Base-by-base conservation (phyloP, 1,140 invertebrate species). In the Centruroides sculpturatus region DNA sequence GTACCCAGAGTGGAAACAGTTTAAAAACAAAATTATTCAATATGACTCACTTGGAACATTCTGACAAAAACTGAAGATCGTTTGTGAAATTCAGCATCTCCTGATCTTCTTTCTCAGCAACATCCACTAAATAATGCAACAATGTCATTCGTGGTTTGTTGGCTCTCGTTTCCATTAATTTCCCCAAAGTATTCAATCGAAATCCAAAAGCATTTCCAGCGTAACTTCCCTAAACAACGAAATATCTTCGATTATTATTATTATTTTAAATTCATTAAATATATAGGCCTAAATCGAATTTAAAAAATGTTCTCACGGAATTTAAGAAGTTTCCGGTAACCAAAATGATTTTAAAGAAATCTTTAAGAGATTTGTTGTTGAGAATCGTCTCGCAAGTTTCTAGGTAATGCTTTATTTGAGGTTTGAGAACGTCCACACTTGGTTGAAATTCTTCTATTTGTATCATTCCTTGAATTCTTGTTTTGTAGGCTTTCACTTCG, bases 131-230 rank as follows among this genome's bases (percentile, higher is more conserved):
- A 70, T 90, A 95, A 75, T 98, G 92, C 67, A 98, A 86, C 6
- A 98, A 79, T 76, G 92, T 95, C 84, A 97, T 92, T 58, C 91
- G 87, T 1, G 92, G 92, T 71, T 94, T 95, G 73, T 97, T 97
- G 1, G 92, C 90, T 55, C 92, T 78, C 55, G 94, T 94, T 71
- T 98, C 92, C 0, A 89, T 88, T 46, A 98, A 78, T 72, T 96
- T 97, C 70, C 95, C 89, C 35, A 98, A 77, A 0, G 92, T 96
- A 4, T 87, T 85, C 5, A 97, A 77, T 74, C 92, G 93, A 5
- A 98, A 89, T 6, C 92, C 93, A 9, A 90, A 92, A 4, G 92
- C 92, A 72, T 95, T 91, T 12, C 92, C 92, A n/a, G 92, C 92
- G 75, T 96, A 96, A 7, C 92, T 92, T 58, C 92, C 92, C 86